Evolutionary conservation across 92 coral and sea anemone genomes (phyloP).

Genomic region (Parazoanthus darwini): DNA sequence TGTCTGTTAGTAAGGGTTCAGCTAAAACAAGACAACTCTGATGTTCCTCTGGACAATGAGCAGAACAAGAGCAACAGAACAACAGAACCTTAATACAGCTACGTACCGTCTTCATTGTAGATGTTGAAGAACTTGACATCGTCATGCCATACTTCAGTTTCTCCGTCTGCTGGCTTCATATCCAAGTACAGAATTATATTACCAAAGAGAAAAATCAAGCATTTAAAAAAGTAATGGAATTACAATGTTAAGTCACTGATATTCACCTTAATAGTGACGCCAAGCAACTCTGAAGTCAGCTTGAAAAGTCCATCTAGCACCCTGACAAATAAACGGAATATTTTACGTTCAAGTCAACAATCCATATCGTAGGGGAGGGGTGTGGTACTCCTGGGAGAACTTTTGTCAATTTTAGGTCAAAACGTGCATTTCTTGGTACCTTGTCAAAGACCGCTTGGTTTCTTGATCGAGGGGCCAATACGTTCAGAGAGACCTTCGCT

Average conservation of each 20-base stretch:
- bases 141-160: conserved; percentile 77
- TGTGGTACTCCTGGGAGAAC: too few relatives aligned
- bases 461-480: too few relatives aligned
- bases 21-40: not conserved
- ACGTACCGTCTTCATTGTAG: conserved; percentile 58
- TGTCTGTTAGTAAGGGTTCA: not conserved
- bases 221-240: not conserved
- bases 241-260: too few relatives aligned
- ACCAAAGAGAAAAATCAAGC: not conserved
- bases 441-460: too few relatives aligned
- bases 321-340: conserved; percentile 40
- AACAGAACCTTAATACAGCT: not conserved
- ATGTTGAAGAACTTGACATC: conserved; percentile 81
- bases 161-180: conserved; percentile 69
- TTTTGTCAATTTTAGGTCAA: too few relatives aligned
- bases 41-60: not conserved
- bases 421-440: too few relatives aligned
- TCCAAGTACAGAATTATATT: conserved; percentile 5
- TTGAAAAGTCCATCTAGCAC: conserved; percentile 85
- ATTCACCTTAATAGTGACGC: conserved; percentile 67
- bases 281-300: conserved; percentile 73
- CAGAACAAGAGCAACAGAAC: not conserved
- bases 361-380: too few relatives aligned
- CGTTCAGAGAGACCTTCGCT: too few relatives aligned
- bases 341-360: not conserved